phyloP scores from a whole-genome alignment of 2,888 invertebrate species.

The Sipha maydis region DNA sequence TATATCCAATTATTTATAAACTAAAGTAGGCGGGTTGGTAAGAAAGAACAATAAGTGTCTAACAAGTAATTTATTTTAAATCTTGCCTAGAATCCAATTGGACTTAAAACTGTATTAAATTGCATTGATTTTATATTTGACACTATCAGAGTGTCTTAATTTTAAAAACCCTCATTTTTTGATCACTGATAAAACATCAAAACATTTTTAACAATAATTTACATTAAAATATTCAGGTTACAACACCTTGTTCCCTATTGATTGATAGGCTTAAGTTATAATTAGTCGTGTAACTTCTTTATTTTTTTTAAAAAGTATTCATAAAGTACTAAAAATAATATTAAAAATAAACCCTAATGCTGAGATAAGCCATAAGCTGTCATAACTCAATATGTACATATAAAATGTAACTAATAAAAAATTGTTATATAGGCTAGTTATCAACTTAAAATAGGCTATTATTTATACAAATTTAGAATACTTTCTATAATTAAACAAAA shows the following conservation, averaged over 20 bases:
- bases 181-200: conserved; percentile 61
- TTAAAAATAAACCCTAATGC: conserved; percentile 58
- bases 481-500: conserved; percentile 45
- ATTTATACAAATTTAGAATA: conserved; percentile 59
- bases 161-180: conserved; percentile 57
- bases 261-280: conserved; percentile 61
- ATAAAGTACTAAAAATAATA: conserved; percentile 56
- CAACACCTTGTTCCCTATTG: conserved; percentile 58
- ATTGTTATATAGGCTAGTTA: conserved; percentile 54
- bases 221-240: conserved; percentile 48
- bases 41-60: conserved; percentile 56
- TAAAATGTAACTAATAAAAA: conserved; percentile 43
- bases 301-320: conserved; percentile 16
- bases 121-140: conserved; percentile 44
- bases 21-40: conserved; percentile 61
- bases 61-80: conserved; percentile 33
- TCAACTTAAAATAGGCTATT: conserved; percentile 54
- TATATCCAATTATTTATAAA: conserved; percentile 27
- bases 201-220: conserved; percentile 55
- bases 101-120: conserved; percentile 32
- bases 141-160: conserved; percentile 46
- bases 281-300: conserved; percentile 48
- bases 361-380: conserved; percentile 60
- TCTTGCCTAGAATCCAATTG: conserved; percentile 59
- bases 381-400: conserved; percentile 53